phyloP scores from a whole-genome alignment of 23 tunicate genomes.

The Ciona savignyi region DNA sequence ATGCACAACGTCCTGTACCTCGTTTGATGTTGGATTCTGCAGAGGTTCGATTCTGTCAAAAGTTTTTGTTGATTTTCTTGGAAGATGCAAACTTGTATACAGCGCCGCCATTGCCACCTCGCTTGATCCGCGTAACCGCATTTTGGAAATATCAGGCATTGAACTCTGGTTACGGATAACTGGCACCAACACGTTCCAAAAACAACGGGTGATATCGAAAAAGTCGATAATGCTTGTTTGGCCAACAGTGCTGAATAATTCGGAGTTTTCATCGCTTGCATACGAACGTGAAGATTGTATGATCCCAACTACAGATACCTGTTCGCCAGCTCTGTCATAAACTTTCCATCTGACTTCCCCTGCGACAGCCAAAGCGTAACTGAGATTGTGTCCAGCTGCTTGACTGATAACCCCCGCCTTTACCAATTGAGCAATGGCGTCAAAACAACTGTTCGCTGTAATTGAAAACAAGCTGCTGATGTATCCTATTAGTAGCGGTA shows the following conservation, averaged over 20 bases:
- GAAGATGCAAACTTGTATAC: too few species aligned
- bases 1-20: too few species aligned
- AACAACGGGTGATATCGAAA: too few species aligned
- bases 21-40: too few species aligned
- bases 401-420: background rate
- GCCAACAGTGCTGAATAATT: constrained; percentile 14
- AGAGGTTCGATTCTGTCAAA: too few species aligned
- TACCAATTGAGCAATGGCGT: constrained; percentile 4
- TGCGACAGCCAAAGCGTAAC: constrained; percentile 29
- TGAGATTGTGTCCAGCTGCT: constrained; percentile 13
- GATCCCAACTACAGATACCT: background rate
- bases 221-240: constrained; percentile 6
- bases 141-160: too few species aligned
- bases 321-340: constrained; percentile 11
- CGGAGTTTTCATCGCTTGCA: background rate
- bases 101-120: too few species aligned
- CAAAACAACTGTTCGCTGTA: constrained; percentile 1
- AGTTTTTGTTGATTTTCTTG: too few species aligned
- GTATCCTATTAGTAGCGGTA: constrained; percentile 13
- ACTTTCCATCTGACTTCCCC: constrained; percentile 23
- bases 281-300: background rate
- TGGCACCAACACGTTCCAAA: too few species aligned
- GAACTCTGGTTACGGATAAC: too few species aligned
- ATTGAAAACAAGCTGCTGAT: constrained; percentile 7
- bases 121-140: too few species aligned